Evolutionary conservation across 2,888 invertebrate genomes (phyloP).

Genomic region (Chrysina gloriosa): DNA sequence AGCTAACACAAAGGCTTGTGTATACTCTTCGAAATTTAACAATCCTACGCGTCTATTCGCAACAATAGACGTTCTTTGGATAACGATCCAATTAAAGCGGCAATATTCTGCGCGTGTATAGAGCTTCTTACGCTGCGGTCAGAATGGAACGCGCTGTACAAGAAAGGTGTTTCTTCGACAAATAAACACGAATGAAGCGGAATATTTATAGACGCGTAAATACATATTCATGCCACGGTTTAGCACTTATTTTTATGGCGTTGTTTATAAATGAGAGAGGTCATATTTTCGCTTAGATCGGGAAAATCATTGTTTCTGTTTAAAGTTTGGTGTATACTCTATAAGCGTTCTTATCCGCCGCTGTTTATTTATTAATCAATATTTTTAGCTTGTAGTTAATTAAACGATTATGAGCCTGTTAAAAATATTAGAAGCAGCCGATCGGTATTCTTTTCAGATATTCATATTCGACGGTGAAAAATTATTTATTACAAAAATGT

Average conservation of each 20-base stretch:
- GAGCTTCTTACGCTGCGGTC: too few species aligned
- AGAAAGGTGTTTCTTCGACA: slow-evolving; percentile 15
- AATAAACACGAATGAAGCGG: slow-evolving; percentile 13
- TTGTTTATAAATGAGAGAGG: slow-evolving; percentile 15
- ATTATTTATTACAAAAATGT: too few species aligned
- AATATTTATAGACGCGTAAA: slow-evolving; percentile 7
- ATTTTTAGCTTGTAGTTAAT: slow-evolving; percentile 22
- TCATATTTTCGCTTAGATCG: slow-evolving; percentile 26
- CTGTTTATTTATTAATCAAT: slow-evolving; percentile 25
- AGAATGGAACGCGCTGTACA: slow-evolving; percentile 5
- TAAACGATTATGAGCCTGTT: slow-evolving; percentile 3
- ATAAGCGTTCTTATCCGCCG: background rate
- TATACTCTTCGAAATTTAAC: too few species aligned
- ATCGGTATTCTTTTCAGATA: too few species aligned
- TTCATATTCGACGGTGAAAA: too few species aligned
- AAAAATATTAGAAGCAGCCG: too few species aligned
- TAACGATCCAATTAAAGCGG: too few species aligned
- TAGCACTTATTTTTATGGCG: slow-evolving; percentile 14
- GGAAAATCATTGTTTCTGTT: slow-evolving; percentile 20
- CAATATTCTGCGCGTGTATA: too few species aligned
- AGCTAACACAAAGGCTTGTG: too few species aligned
- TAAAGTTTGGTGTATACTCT: background rate
- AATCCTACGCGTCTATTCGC: too few species aligned
- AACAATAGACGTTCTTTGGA: too few species aligned
- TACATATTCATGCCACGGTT: slow-evolving; percentile 19